Evolutionary conservation across 2,888 invertebrate species (phyloP).

Genomic region (Oegoconia quadripuncta): DNA sequence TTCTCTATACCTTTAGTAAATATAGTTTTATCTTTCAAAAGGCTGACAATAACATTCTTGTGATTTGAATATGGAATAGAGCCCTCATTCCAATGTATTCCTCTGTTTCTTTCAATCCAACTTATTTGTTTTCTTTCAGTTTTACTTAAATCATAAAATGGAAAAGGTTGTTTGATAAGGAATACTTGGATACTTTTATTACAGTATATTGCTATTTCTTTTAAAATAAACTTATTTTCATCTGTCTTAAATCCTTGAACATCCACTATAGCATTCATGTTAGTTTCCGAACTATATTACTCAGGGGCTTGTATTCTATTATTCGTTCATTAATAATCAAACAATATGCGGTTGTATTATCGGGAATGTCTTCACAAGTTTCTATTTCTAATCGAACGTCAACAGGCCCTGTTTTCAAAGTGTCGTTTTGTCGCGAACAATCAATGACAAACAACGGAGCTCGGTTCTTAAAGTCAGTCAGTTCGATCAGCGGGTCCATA

Average conservation of each 20-base stretch:
- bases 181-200: neutral
- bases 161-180: too few relatives aligned
- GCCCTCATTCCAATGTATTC: too few relatives aligned
- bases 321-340: conserved; percentile 12
- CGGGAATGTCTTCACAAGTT: conserved; percentile 4
- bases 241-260: conserved; percentile 16
- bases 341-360: conserved; percentile 8
- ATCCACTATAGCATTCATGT: conserved; percentile 13
- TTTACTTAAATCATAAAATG: too few relatives aligned
- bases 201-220: conserved; percentile 13
- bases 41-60: too few relatives aligned
- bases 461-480: conserved; percentile 3
- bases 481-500: conserved; percentile 1
- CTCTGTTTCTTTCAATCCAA: too few relatives aligned
- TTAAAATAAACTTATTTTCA: conserved; percentile 1
- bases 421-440: conserved; percentile 10
- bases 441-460: conserved; percentile 8
- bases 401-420: conserved; percentile 8
- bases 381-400: conserved; percentile 13
- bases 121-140: too few relatives aligned
- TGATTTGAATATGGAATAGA: too few relatives aligned
- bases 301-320: conserved; percentile 20
- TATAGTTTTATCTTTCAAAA: too few relatives aligned
- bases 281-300: conserved; percentile 1
- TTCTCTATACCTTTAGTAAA: too few relatives aligned